These are phyloP conservation scores for Drosophila koepferae DNA, from an alignment of 2,888 invertebrate genomes.

Conservation along the genomic window DNA sequence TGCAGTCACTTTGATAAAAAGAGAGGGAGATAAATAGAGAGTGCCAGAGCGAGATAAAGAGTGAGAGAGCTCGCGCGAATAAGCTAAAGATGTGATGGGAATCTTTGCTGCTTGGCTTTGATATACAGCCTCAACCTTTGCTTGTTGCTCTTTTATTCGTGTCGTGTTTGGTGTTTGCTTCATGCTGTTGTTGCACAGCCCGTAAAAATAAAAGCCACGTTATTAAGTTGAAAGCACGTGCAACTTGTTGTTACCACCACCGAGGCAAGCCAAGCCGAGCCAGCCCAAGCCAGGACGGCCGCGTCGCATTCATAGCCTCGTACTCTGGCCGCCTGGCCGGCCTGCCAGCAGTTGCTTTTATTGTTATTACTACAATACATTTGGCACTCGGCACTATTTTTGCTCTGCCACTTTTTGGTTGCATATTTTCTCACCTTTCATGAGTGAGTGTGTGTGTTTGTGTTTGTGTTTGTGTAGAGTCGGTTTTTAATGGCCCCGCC, in stretches of 20 bases:
- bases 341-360: constrained; percentile 74
- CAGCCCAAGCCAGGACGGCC: constrained; percentile 8
- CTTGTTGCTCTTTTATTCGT: constrained; percentile 43
- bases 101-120: constrained; percentile 52
- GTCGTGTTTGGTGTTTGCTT: constrained; percentile 16
- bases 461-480: constrained; percentile 28
- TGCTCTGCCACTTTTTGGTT: constrained; percentile 63
- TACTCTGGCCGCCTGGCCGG: constrained; percentile 10
- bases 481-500: constrained; percentile 64
- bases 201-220: constrained; percentile 81
- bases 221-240: constrained; percentile 81
- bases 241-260: constrained; percentile 73
- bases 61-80: constrained; percentile 14
- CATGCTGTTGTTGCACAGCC: constrained; percentile 34
- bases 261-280: constrained; percentile 31
- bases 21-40: constrained; percentile 2
- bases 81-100: constrained; percentile 32
- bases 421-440: constrained; percentile 74
- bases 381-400: constrained; percentile 77
- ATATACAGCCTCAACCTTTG: constrained; percentile 62
- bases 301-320: constrained; percentile 2
- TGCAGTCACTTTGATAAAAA: constrained; percentile 63
- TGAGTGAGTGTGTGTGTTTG: constrained; percentile 8
- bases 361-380: constrained; percentile 80
- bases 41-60: not conserved